phyloP scores from a whole-genome alignment of 2,888 invertebrate species.

The Calameuta pallipes region DNA sequence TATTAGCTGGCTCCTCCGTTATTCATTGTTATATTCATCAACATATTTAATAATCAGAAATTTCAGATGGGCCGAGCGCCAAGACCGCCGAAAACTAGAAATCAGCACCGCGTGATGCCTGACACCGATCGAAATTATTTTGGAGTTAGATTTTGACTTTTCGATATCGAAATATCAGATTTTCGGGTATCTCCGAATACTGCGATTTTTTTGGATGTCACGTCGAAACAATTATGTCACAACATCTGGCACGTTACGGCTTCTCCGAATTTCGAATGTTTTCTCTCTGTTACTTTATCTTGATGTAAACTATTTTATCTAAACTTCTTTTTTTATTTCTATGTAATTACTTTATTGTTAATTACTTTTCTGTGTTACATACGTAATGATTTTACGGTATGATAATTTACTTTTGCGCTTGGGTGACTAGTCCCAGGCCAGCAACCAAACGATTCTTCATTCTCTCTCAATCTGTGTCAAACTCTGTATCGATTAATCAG shows the following conservation, averaged over 20 bases:
- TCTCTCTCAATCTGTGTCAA: background rate
- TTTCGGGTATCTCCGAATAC: too few relatives aligned
- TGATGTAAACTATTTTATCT: background rate
- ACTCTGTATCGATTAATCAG: conserved; percentile 22
- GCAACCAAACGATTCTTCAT: background rate
- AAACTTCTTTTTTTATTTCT: background rate
- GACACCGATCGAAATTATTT: background rate
- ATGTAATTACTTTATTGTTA: background rate
- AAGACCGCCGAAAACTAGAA: background rate
- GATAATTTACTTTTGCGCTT: background rate
- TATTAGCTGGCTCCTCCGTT: too few relatives aligned
- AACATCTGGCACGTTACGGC: too few relatives aligned
- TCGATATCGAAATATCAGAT: background rate
- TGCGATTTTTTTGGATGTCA: background rate
- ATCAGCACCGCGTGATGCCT: background rate
- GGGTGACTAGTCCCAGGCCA: background rate
- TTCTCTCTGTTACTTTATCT: background rate
- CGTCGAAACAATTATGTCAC: background rate
- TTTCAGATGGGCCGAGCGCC: too few relatives aligned
- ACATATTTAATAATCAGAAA: too few relatives aligned
- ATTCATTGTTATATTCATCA: too few relatives aligned
- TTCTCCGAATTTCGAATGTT: too few relatives aligned
- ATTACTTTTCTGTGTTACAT: background rate
- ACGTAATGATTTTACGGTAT: background rate
- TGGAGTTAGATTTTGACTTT: background rate